phyloP scores from a whole-genome alignment of 2,113 vertebrate genomes.

The Cephalopholis sonnerati region DNA sequence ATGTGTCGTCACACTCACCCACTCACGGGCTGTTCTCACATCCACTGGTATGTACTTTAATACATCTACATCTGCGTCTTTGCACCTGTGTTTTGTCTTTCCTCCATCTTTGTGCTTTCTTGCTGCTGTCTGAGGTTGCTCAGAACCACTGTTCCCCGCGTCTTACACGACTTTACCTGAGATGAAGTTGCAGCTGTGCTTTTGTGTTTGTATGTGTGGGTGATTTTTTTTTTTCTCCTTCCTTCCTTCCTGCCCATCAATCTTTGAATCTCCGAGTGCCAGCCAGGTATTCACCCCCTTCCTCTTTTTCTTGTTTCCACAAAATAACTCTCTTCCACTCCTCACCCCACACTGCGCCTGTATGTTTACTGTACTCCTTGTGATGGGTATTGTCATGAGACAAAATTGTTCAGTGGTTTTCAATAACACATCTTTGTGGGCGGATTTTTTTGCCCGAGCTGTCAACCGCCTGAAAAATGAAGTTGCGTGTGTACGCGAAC shows the following conservation, averaged over 20 bases:
- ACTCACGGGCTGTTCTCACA: neutral
- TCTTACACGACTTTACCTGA: neutral
- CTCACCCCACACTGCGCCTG: conserved; percentile 9
- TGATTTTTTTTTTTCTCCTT: neutral
- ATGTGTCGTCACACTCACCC: neutral
- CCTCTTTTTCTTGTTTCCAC: conserved; percentile 16
- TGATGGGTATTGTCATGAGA: conserved; percentile 66
- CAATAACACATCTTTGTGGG: conserved; percentile 63
- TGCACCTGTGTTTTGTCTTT: conserved; percentile 3
- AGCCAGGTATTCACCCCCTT: conserved; percentile 35
- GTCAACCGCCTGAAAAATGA: conserved; percentile 55
- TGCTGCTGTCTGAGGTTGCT: neutral
- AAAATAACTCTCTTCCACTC: conserved; percentile 37
- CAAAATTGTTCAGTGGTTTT: conserved; percentile 57
- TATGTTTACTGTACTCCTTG: conserved; percentile 49
- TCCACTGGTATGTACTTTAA: no score
- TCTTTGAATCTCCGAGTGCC: conserved; percentile 46
- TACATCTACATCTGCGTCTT: conserved; percentile 4
- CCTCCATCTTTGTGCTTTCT: neutral
- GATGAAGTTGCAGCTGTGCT: conserved; percentile 14
- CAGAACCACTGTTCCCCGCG: neutral
- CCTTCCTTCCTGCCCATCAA: conserved; percentile 11
- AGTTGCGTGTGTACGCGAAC: neutral
- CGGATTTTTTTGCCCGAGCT: conserved; percentile 38
- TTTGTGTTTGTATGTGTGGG: conserved; percentile 11